Percentiles rank a stretch among this genome's conserved stretches.
These are phyloP conservation scores for Drosophila dives DNA, from an alignment of 2,888 invertebrate genomes.

Conservation along the genomic window DNA sequence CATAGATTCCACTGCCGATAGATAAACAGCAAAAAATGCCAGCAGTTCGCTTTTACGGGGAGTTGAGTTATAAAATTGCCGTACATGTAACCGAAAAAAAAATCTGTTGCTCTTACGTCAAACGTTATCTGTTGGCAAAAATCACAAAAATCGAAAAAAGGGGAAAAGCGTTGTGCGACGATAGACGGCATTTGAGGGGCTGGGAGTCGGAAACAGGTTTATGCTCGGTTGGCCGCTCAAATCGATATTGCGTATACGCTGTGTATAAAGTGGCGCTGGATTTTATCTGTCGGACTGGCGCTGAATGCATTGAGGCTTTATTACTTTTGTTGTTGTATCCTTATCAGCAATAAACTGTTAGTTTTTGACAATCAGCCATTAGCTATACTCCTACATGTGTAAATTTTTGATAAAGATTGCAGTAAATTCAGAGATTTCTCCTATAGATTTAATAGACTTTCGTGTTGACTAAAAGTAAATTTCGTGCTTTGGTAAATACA, in stretches of 20 bases:
- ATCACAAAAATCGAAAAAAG: conserved; percentile 59
- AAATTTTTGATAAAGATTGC: conserved; percentile 33
- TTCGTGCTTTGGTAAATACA: conserved; percentile 66
- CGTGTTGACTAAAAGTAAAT: conserved; percentile 24
- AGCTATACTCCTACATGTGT: conserved; percentile 31
- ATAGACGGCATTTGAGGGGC: not conserved
- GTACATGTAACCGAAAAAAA: conserved; percentile 52
- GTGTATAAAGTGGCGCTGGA: conserved; percentile 48
- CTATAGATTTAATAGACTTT: conserved; percentile 19
- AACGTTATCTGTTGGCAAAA: conserved; percentile 68
- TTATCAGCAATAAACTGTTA: conserved; percentile 73
- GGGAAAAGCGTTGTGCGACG: conserved; percentile 31
- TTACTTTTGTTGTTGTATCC: conserved; percentile 67
- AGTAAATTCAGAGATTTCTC: not conserved
- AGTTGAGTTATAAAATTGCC: conserved; percentile 69
- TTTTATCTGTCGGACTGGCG: conserved; percentile 50
- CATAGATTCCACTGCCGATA: conserved; percentile 8
- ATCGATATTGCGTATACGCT: conserved; percentile 76
- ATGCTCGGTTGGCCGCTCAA: conserved; percentile 40
- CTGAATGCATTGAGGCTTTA: conserved; percentile 60
- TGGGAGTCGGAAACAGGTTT: conserved; percentile 21
- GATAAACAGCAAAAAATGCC: conserved; percentile 47
- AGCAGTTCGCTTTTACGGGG: conserved; percentile 28
- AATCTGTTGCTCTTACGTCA: conserved; percentile 80
- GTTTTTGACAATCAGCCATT: conserved; percentile 46